Evolutionary conservation across 2,113 vertebrate species (phyloP), one percentile per base, ranked within the genome.

Genomic region (Hydrolagus affinis): DNA sequence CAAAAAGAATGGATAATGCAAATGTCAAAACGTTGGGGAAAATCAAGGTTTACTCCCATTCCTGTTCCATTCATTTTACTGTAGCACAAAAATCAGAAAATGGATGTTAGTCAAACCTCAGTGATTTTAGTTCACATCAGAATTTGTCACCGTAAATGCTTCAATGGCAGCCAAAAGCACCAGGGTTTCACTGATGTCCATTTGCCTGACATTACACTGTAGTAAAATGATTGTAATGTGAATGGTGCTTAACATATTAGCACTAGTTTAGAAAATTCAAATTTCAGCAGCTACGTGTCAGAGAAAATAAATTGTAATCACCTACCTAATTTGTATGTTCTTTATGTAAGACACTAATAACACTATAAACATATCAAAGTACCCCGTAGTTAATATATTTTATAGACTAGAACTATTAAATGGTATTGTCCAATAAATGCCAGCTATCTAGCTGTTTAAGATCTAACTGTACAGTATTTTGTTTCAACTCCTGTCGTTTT

Each of bases 301-400:
- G 60, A 66, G 60, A 83, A 83, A 83, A 83, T 83, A 83, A 83
- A 83, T 83, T 60, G 62, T 83, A 83, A 83, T 83, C 66, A 83
- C 28, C 78, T 32, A 66, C 62, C 62, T 83, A 83, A 83, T 83
- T 83, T 83, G 78, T 83, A 83, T 83, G 66, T 66, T 83, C 60
- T 83, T 83, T 83, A 83, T 83, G 78, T 83, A 83, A 66, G 28
- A 83, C 23, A 83, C 78, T 83, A 68, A 83, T 66, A 66, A 64
- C 25, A 32, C 78, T 19, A 83, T 83, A 83, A 83, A 83, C 78
- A 83, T 66, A 66, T 83, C 62, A 83, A 83, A 83, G 60, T 66
- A 28, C 78, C 62, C 78, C 44, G 32, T 32, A 83, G 78, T 68
- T 68, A 83, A 68, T 30, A 83, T 83, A 60, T 68, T 83, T 83